phyloP scores from a whole-genome alignment of 1,140 invertebrate species.

The Drosophila lacertosa region DNA sequence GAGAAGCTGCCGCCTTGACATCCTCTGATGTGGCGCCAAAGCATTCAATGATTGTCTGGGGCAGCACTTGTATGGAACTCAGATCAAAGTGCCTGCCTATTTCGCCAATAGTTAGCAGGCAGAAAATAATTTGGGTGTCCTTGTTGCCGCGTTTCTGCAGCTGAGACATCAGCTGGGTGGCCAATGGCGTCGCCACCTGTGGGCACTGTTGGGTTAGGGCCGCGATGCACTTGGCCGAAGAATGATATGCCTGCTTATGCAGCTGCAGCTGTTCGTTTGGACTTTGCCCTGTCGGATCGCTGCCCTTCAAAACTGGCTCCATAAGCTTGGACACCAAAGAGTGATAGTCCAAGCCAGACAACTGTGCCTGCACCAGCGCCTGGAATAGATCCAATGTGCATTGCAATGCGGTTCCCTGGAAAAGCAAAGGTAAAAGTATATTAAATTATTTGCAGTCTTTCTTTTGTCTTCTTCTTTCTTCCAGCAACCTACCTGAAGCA shows the following conservation, averaged over 20 bases:
- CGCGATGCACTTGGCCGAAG: constrained; percentile 97
- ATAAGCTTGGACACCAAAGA: constrained; percentile 91
- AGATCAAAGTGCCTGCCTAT: constrained; percentile 97
- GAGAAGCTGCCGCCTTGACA: constrained; percentile 97
- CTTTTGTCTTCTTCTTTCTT: no score
- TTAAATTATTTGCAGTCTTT: no score
- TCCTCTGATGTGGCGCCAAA: constrained; percentile 93
- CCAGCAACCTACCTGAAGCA: constrained; percentile 88
- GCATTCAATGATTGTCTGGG: constrained; percentile 90
- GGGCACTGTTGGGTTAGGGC: constrained; percentile 93
- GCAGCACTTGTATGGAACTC: constrained; percentile 90
- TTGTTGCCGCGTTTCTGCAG: constrained; percentile 88
- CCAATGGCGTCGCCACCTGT: constrained; percentile 91
- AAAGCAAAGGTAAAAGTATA: neutral
- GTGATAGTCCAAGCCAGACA: constrained; percentile 91
- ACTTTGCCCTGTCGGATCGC: constrained; percentile 26
- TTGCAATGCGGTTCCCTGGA: constrained; percentile 91
- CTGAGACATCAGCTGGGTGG: constrained; percentile 93
- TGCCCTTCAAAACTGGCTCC: constrained; percentile 85
- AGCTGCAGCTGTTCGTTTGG: constrained; percentile 78
- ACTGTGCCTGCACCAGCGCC: constrained; percentile 92
- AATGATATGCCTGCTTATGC: constrained; percentile 93
- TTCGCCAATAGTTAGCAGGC: constrained; percentile 96
- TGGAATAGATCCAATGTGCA: constrained; percentile 96
- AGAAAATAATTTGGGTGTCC: constrained; percentile 95